A percentile compares a stretch with the other conserved stretches of the same genome.
Evolutionary conservation across 1,140 invertebrate genomes (phyloP).

Genomic region (Asbolus verrucosus): DNA sequence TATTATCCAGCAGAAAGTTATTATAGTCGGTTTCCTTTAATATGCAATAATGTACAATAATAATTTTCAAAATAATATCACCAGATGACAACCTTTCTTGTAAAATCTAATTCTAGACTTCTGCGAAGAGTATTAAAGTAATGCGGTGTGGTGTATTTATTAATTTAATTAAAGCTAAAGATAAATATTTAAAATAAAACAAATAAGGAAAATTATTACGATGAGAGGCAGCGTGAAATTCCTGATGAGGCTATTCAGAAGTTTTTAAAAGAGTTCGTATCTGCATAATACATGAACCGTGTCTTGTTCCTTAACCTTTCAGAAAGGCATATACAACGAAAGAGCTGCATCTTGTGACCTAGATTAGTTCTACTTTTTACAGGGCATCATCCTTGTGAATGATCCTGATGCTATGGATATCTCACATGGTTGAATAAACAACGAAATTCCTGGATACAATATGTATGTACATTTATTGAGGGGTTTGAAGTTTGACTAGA

Average conservation of each 20-base stretch:
- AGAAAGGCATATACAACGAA: neutral
- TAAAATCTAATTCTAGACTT: too few species aligned
- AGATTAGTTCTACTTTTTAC: neutral
- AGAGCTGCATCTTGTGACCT: conserved; percentile 1
- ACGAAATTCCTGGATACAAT: too few species aligned
- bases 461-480: too few species aligned
- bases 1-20: neutral
- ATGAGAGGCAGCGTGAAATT: conserved; percentile 4
- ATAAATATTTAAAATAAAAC: too few species aligned
- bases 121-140: too few species aligned
- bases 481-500: too few species aligned
- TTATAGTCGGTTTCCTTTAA: neutral
- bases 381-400: conserved; percentile 2
- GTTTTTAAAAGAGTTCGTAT: conserved; percentile 31
- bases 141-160: too few species aligned
- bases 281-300: conserved; percentile 28
- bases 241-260: conserved; percentile 19
- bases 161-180: too few species aligned
- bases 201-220: neutral
- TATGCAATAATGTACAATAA: too few species aligned
- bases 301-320: conserved; percentile 12
- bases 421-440: neutral
- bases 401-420: neutral
- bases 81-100: too few species aligned
- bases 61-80: too few species aligned